phyloP scores from a whole-genome alignment of 2,113 vertebrate species.

The Sclerurus mexicanus region DNA sequence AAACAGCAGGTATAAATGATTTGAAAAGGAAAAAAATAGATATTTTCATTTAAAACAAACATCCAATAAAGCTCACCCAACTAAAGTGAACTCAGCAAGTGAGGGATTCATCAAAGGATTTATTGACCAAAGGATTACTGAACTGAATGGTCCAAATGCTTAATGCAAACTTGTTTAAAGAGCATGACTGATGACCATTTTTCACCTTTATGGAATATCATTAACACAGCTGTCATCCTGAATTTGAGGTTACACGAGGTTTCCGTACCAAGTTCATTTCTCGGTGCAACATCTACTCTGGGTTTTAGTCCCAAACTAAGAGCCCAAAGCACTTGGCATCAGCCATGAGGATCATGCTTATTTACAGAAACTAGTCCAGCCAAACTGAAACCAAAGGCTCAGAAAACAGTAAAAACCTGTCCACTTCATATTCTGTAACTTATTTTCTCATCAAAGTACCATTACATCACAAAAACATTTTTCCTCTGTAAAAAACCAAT shows the following conservation, averaged over 20 bases:
- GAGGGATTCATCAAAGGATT: not conserved
- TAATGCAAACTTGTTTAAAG: not conserved
- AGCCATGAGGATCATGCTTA: rapidly evolving
- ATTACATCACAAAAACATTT: not conserved
- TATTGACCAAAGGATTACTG: not conserved
- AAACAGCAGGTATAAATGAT: not conserved
- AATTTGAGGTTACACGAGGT: not conserved
- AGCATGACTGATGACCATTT: not conserved
- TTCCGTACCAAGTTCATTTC: not conserved
- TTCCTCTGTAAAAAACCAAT: not conserved
- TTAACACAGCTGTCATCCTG: not conserved
- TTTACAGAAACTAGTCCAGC: not conserved
- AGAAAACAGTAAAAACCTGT: not conserved
- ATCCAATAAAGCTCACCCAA: not conserved
- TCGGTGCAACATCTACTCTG: not conserved
- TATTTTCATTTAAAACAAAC: not conserved
- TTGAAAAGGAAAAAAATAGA: not conserved
- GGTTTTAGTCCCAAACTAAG: not conserved
- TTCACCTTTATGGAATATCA: not conserved
- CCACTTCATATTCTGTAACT: not conserved
- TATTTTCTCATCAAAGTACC: not conserved
- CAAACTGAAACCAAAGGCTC: not conserved
- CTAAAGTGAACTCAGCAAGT: not conserved
- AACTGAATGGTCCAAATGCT: not conserved
- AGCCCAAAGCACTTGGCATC: not conserved